Evolutionary conservation across 2,797 vertebrate species (phyloP).

Genomic region (Setipinna tenuifilis): DNA sequence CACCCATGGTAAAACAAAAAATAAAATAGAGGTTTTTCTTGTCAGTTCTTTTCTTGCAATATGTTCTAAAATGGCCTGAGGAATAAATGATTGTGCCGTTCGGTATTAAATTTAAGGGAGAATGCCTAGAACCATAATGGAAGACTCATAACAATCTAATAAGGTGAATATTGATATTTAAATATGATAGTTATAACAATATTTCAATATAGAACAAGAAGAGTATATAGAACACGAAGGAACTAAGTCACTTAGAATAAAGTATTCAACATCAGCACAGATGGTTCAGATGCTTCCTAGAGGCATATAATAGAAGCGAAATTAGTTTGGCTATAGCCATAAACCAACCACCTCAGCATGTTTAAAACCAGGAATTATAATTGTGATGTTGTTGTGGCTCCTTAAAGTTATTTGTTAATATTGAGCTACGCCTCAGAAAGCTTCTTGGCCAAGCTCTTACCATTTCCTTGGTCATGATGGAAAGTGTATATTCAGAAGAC

Average conservation of each 20-base stretch:
- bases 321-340: neutral
- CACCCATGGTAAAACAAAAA: too few species aligned
- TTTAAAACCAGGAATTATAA: neutral
- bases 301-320: neutral
- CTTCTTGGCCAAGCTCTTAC: neutral
- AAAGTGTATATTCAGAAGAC: conserved; percentile 23
- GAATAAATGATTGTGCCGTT: too few species aligned
- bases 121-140: too few species aligned
- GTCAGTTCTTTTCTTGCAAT: too few species aligned
- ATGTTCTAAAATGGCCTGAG: too few species aligned
- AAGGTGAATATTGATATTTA: too few species aligned
- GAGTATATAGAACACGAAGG: too few species aligned
- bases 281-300: neutral
- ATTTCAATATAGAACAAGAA: too few species aligned
- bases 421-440: neutral
- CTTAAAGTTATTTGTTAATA: conserved; percentile 9
- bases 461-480: conserved; percentile 8
- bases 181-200: too few species aligned
- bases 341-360: conserved; percentile 24
- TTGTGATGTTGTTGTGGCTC: neutral
- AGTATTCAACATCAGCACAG: neutral
- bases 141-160: too few species aligned
- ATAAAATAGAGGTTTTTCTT: too few species aligned
- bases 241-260: neutral
- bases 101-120: too few species aligned